A percentile compares a stretch with the other conserved stretches of the same genome.
These are phyloP conservation scores for Axis porcinus DNA, from an alignment of 2,113 vertebrate genomes.

Conservation along the genomic window DNA sequence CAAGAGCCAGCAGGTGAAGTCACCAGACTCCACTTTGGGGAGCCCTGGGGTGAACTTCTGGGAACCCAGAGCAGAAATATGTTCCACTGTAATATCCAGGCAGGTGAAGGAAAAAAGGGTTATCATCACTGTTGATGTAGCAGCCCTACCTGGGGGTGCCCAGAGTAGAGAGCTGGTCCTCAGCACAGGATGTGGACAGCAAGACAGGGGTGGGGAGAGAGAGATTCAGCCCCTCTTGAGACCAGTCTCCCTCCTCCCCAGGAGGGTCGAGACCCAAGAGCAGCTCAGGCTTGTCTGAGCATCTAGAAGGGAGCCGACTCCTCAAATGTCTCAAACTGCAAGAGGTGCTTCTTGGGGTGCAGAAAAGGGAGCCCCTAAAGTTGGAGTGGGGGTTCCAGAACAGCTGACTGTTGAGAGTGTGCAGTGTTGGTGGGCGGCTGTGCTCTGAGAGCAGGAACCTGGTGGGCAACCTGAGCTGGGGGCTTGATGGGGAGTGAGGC, in stretches of 20 bases:
- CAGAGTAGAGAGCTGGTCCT: neutral
- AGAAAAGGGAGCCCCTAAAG: neutral
- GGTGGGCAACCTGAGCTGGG: neutral
- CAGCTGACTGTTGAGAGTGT: neutral
- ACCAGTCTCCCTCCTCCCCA: fast-evolving
- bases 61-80: neutral
- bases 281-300: neutral
- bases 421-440: neutral
- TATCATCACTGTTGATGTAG: neutral
- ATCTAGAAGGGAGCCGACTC: neutral
- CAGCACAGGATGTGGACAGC: neutral
- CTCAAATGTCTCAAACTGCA: fast-evolving
- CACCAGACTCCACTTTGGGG: too few relatives aligned
- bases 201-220: fast-evolving
- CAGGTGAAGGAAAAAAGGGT: neutral
- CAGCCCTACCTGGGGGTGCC: neutral
- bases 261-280: neutral
- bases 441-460: neutral
- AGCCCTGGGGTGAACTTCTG: neutral
- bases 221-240: neutral
- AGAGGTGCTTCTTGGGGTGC: neutral
- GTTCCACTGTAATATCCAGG: fast-evolving
- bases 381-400: neutral
- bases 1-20: neutral
- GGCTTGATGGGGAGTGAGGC: neutral